Base-by-base conservation (phyloP, 2,797 vertebrate genomes). In the Betta splendens region DNA sequence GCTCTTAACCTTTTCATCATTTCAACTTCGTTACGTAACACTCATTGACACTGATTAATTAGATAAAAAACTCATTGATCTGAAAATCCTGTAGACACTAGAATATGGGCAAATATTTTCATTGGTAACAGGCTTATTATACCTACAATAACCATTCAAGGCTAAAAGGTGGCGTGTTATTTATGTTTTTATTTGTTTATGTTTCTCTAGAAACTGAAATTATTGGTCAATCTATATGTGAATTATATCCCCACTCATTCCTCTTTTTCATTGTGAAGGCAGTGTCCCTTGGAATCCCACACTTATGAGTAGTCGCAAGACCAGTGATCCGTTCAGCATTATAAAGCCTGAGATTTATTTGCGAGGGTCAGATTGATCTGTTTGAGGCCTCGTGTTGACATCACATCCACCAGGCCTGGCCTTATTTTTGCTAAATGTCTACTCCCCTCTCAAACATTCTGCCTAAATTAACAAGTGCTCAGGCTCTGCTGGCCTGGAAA, bases 391-490 rank as follows among this genome's bases (percentile, higher is more conserved):
- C 32, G 26, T 62, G 77, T 80, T 83, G 85, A 87, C 81, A 79
- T 52, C 58, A 10, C 68, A 77, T 75, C 67, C 75, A 79, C 64
- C 61, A 61, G 51, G 65, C 72, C 64, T 61, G 54, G 75, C 79
- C 72, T 86, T 72, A 77, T 72, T 67, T 77, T 80, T 80, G 84
- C 83, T 83, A 84, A 87, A 84, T 20, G 51, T 35, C 39, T n/a
- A 42, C 69, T 75, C 66, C 53, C 46, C 16, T 9, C 32, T 6
- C 35, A 26, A 57, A 37, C 58, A 84, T 90, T 90, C 73, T 89
- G 84, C 86, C 89, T 85, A 90, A 87, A 85, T 77, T 88, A 89
- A 83, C 87, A 83, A 23, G 28, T 7, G 21, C 45, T 61, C 8
- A 3, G 52, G 72, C 69, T 80, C 61, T 66, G 77, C 20, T 13